Conservation (phyloP, 2,888 invertebrate species). For the Volucella inflata region DNA sequence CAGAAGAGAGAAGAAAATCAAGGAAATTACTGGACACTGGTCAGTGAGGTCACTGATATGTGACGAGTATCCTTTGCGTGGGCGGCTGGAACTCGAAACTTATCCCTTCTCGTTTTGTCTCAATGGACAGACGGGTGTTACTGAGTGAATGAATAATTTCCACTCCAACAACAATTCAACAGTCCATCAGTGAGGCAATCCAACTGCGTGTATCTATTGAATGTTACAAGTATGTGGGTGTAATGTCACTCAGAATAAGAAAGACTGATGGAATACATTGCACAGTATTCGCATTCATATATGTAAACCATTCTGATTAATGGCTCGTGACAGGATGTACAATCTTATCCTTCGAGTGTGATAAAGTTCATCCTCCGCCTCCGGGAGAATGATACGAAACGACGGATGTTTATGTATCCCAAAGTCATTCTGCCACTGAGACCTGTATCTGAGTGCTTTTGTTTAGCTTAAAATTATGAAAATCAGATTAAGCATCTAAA, state of each 20-base stretch:
- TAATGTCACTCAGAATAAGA: conserved; percentile 10
- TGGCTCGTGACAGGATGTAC: conserved; percentile 15
- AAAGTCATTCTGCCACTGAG: conserved; percentile 18
- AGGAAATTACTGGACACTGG: conserved; percentile 19
- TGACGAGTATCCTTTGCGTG: conserved; percentile 2
- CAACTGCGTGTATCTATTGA: conserved; percentile 3
- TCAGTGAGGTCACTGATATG: conserved; percentile 51
- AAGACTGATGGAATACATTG: conserved; percentile 28
- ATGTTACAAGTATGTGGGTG: neutral
- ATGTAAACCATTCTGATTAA: conserved; percentile 39
- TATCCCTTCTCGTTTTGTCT: conserved; percentile 6
- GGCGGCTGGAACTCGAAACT: conserved; percentile 6
- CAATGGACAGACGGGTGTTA: neutral
- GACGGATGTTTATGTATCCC: neutral
- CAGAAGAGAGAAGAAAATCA: conserved; percentile 7
- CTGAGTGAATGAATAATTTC: conserved; percentile 15
- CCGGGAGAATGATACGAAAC: neutral
- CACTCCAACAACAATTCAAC: neutral
- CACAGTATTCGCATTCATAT: neutral
- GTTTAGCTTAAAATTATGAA: conserved; percentile 1
- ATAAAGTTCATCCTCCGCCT: neutral
- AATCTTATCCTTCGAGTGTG: conserved; percentile 27
- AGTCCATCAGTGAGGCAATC: too few relatives aligned
- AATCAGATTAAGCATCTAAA: conserved; percentile 22
- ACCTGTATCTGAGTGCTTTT: conserved; percentile 3